Evolutionary conservation across 92 coral and sea anemone genomes (phyloP).

Genomic region (Zoanthus solanderi): DNA sequence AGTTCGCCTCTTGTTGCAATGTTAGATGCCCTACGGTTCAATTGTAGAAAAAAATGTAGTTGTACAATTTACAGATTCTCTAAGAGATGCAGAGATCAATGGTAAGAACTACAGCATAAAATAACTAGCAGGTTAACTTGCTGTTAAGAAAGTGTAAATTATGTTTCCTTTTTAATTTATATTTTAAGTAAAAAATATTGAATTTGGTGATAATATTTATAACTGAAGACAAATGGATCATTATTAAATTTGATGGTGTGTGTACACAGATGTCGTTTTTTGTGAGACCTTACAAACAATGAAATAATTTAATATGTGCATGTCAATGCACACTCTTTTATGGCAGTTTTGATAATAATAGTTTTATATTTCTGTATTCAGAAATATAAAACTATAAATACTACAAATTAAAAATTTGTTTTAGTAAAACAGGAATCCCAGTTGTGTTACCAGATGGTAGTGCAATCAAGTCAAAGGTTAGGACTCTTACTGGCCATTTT

Average conservation of each 20-base stretch:
- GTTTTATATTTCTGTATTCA: background rate
- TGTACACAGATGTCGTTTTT: background rate
- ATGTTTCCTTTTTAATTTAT: background rate
- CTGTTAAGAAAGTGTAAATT: background rate
- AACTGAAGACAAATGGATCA: background rate
- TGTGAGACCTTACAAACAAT: background rate
- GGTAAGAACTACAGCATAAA: constrained; percentile 15
- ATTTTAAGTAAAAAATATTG: background rate
- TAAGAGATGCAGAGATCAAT: constrained; percentile 40
- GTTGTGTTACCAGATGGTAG: constrained; percentile 51
- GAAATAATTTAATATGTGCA: background rate
- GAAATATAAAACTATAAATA: background rate
- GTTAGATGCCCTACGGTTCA: constrained; percentile 52
- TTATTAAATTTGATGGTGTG: background rate
- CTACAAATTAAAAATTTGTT: background rate
- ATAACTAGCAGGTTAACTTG: background rate
- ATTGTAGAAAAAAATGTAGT: constrained; percentile 66
- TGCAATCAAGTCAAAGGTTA: constrained; percentile 37
- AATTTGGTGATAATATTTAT: background rate
- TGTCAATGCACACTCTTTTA: background rate
- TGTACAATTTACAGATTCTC: constrained; percentile 60
- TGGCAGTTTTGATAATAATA: background rate
- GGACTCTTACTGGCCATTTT: constrained; percentile 67
- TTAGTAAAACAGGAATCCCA: constrained; percentile 8
- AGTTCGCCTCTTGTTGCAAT: background rate